A percentile compares a stretch with the other conserved stretches of the same genome.
Evolutionary conservation across 2,888 invertebrate genomes (phyloP).

Genomic region (Fragum fragum): DNA sequence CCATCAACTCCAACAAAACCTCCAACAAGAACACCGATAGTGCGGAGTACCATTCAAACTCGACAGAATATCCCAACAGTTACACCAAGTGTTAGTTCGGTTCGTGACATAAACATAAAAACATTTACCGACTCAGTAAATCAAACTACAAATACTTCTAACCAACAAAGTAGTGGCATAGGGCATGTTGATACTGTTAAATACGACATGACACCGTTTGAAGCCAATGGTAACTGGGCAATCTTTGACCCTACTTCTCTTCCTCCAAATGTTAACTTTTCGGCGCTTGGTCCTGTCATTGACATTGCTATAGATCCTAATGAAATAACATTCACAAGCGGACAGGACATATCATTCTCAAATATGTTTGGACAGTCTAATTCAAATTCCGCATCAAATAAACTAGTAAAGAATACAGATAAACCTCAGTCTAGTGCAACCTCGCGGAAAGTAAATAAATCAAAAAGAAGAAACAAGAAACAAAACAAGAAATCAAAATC

Average conservation of each 20-base stretch:
- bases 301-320: slow-evolving; percentile 49
- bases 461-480: slow-evolving; percentile 8
- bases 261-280: slow-evolving; percentile 50
- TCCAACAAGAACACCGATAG: neutral
- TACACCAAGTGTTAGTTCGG: neutral
- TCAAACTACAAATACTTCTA: too few species aligned
- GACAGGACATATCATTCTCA: slow-evolving; percentile 44
- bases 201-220: slow-evolving; percentile 52
- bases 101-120: too few species aligned
- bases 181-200: slow-evolving; percentile 7
- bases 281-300: slow-evolving; percentile 57
- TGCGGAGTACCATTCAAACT: neutral
- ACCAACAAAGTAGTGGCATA: neutral
- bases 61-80: neutral
- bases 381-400: neutral
- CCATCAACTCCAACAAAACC: neutral
- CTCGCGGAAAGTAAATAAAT: neutral
- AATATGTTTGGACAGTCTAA: slow-evolving; percentile 2
- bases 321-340: slow-evolving; percentile 49
- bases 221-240: slow-evolving; percentile 63
- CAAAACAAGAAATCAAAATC: neutral
- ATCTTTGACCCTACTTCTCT: slow-evolving; percentile 62
- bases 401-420: neutral
- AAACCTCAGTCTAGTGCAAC: neutral
- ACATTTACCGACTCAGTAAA: too few species aligned